Percentiles rank a stretch among this genome's conserved stretches.
These are phyloP conservation scores for Eulithis prunata DNA, from an alignment of 2,888 invertebrate species.

Conservation along the genomic window DNA sequence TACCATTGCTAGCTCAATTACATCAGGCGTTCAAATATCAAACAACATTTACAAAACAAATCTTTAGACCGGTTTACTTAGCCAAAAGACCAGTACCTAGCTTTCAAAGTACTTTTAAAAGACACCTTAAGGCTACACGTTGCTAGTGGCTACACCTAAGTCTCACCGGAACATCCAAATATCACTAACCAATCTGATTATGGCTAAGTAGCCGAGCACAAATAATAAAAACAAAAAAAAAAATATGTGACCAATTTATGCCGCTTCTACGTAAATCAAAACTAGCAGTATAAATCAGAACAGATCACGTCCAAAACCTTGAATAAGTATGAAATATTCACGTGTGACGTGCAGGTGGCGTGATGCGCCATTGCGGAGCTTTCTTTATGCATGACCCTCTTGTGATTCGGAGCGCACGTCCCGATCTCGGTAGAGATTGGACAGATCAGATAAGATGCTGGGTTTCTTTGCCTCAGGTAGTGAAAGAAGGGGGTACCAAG, in stretches of 20 bases:
- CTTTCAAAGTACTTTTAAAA: too few species aligned
- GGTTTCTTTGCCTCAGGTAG: background rate
- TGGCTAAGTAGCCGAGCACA: too few species aligned
- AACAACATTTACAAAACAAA: too few species aligned
- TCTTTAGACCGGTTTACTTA: too few species aligned
- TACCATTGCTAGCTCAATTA: slow-evolving; percentile 19
- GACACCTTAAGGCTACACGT: too few species aligned
- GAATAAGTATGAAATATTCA: slow-evolving; percentile 72
- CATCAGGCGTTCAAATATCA: slow-evolving; percentile 15
- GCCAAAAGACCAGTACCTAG: too few species aligned
- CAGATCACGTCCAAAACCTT: slow-evolving; percentile 48
- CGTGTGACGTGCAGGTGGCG: slow-evolving; percentile 73
- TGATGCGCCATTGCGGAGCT: slow-evolving; percentile 61
- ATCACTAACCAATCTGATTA: too few species aligned
- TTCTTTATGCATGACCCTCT: slow-evolving; percentile 80
- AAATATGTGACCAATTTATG: too few species aligned
- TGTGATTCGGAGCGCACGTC: slow-evolving; percentile 73
- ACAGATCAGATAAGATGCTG: slow-evolving; percentile 33
- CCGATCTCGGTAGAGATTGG: slow-evolving; percentile 60
- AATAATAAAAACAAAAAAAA: too few species aligned
- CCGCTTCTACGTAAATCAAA: background rate
- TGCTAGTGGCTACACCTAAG: too few species aligned
- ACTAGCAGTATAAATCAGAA: background rate
- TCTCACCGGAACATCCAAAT: too few species aligned
- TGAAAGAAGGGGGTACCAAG: too few species aligned